phyloP scores from a whole-genome alignment of 2,888 invertebrate genomes.

The Drosophila tanythrix region DNA sequence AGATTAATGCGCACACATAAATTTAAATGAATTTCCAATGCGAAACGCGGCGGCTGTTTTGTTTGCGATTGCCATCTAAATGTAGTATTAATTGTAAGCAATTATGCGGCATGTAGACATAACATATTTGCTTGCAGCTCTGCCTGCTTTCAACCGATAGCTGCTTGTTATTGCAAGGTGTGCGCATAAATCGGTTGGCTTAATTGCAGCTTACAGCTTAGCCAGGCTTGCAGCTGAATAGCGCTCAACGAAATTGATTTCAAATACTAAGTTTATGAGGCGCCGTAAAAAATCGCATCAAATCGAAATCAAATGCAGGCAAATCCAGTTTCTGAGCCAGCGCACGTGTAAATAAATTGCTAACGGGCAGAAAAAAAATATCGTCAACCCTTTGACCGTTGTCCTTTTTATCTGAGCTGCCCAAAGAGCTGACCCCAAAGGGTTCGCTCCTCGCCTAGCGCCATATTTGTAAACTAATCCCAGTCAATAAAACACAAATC shows the following conservation, averaged over 20 bases:
- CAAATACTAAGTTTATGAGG: constrained; percentile 58
- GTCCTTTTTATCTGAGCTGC: constrained; percentile 66
- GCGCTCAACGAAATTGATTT: constrained; percentile 63
- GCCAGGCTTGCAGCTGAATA: constrained; percentile 25
- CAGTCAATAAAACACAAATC: constrained; percentile 75
- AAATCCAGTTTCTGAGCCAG: constrained; percentile 54
- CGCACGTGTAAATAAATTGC: constrained; percentile 78
- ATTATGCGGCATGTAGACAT: constrained; percentile 39
- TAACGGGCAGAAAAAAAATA: constrained; percentile 7
- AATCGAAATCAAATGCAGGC: constrained; percentile 66
- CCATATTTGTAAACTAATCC: constrained; percentile 65
- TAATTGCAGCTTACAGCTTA: constrained; percentile 56
- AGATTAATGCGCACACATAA: constrained; percentile 50
- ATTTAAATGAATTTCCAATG: constrained; percentile 57
- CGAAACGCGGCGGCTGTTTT: constrained; percentile 14
- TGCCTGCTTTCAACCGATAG: constrained; percentile 38
- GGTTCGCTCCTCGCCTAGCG: constrained; percentile 26
- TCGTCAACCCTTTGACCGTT: constrained; percentile 59
- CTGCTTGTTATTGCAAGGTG: constrained; percentile 16
- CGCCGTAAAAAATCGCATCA: constrained; percentile 75
- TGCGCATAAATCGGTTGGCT: constrained; percentile 40
- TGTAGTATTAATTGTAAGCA: constrained; percentile 66
- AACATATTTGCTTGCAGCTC: constrained; percentile 27
- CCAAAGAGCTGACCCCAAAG: constrained; percentile 49
- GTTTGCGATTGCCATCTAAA: constrained; percentile 65